Base-by-base conservation (phyloP, 2,888 invertebrate species). In the Macropis europaea region DNA sequence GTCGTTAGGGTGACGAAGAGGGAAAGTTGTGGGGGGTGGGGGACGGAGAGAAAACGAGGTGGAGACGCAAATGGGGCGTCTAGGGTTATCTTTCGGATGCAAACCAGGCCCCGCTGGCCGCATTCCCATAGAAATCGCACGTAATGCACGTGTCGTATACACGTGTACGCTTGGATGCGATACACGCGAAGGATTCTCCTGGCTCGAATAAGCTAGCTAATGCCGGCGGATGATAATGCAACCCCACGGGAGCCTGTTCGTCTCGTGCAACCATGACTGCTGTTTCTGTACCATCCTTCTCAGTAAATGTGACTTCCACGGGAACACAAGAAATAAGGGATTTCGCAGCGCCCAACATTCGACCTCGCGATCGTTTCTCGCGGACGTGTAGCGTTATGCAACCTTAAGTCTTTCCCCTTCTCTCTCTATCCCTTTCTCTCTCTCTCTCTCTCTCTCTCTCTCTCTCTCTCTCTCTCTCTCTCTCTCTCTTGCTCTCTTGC, bases 51-150 rank as follows among this genome's bases (percentile, higher is more conserved):
- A 19, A 32, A 53, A 47, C n/a, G 47, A 11, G 30, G 28, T 7
- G 22, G 63, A 32, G 34, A 50, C 63, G 36, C 17, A 13, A 47
- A 54, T 38, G 54, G 67, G 63, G 60, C 68, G 60, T 45, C 57
- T 60, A 63, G 73, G 84, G 77, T 84, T 85, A 85, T 85, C 84
- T 81, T 81, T 78, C 74, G 77, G 63, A 77, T 76, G 70, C 76
- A 81, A 79, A 81, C 72, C 53, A 59, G 53, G 67, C 67, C 62
- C 70, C 69, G 69, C 68, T 72, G 74, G 73, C 66, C 68, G 76
- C 74, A 72, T 83, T 83, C 80, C 84, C 81, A 84, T 84, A 84
- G 84, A 85, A 85, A 84, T 85, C 81, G 75, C 78, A 67, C 78
- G 82, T 81, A 79, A 84, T 79, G 73, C 78, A 52, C 70, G 67